A percentile compares a stretch with the other conserved stretches of the same genome.
Evolutionary conservation across 2,797 vertebrate species (phyloP).

Genomic region (Huso huso): DNA sequence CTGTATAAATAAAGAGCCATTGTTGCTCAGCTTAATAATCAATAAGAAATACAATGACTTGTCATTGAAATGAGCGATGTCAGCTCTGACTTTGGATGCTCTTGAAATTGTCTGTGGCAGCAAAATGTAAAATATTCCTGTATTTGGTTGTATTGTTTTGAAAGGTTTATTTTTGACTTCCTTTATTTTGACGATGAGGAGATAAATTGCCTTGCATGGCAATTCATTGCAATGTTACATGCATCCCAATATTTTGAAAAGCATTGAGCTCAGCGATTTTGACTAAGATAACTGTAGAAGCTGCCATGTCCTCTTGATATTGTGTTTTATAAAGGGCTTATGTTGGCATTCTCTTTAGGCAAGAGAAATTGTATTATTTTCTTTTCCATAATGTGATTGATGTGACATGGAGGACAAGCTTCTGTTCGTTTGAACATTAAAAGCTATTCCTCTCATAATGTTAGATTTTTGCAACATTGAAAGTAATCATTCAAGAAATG

Average conservation of each 20-base stretch:
- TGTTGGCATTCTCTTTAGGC: conserved; percentile 7
- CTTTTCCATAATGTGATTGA: background rate
- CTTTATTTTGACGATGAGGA: background rate
- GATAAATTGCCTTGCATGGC: background rate
- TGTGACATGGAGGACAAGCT: background rate
- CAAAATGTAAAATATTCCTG: background rate
- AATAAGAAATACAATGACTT: background rate
- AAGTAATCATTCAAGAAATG: background rate
- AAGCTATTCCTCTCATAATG: conserved; percentile 12
- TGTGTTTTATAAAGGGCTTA: background rate
- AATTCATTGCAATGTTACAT: background rate
- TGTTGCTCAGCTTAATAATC: background rate
- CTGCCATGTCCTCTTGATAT: conserved; percentile 1
- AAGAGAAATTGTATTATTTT: background rate
- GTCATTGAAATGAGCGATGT: background rate
- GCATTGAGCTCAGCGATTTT: background rate
- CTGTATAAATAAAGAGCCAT: background rate
- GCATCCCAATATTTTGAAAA: conserved; percentile 1
- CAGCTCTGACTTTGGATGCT: conserved; percentile 2
- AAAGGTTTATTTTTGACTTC: background rate
- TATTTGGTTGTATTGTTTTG: too few species aligned
- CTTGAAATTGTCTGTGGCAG: background rate
- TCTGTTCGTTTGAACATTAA: conserved; percentile 12
- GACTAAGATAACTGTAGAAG: conserved; percentile 4
- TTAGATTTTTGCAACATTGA: conserved; percentile 2